phyloP scores from a whole-genome alignment of 2,113 vertebrate species.

The Agapornis roseicollis region DNA sequence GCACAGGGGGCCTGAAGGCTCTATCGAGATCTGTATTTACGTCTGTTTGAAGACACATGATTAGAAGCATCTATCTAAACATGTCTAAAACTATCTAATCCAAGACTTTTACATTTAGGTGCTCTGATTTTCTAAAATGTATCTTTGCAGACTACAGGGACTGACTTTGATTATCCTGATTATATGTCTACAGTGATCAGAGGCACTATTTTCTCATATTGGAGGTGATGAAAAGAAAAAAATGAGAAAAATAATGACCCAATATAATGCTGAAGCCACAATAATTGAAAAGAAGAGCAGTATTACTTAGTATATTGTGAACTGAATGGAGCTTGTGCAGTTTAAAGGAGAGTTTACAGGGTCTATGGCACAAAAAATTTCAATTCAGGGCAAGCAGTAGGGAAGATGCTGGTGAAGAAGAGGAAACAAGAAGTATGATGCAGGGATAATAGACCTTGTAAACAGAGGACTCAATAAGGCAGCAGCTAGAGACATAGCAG shows the following conservation, averaged over 20 bases:
- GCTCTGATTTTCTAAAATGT: neutral
- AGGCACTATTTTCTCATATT: neutral
- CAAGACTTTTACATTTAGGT: neutral
- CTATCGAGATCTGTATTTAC: neutral
- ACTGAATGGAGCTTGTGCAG: neutral
- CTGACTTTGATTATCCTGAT: neutral
- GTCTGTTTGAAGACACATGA: neutral
- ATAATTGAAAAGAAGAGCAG: conserved; percentile 14
- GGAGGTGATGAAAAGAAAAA: neutral
- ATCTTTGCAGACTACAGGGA: neutral
- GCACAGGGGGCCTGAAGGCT: neutral
- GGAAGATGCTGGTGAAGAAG: neutral
- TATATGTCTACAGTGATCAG: neutral
- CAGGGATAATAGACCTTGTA: neutral
- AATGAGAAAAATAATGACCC: neutral
- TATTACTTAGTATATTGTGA: conserved; percentile 1
- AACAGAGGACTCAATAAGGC: neutral
- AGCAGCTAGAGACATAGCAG: neutral
- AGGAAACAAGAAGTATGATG: neutral
- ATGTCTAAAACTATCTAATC: neutral
- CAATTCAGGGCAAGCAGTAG: neutral
- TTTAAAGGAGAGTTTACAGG: conserved; percentile 38
- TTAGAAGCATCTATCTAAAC: neutral
- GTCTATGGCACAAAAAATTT: conserved; percentile 31
- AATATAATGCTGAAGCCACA: neutral